These are phyloP conservation scores for Herpailurus yagouaroundi DNA, from an alignment of 2,113 vertebrate species.

Conservation along the genomic window DNA sequence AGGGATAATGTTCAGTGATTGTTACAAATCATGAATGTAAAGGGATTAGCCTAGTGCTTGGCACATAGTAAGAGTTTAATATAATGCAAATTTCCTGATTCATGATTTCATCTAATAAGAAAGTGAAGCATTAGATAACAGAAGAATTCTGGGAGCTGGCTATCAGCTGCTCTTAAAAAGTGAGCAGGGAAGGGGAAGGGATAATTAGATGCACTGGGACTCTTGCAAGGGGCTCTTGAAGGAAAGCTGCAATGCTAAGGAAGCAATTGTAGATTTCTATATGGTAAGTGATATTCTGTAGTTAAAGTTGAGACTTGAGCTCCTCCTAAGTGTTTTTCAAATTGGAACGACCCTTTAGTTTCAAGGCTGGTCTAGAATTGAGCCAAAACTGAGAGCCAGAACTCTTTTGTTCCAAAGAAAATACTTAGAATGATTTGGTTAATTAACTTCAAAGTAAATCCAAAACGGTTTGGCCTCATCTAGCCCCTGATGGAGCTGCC, in stretches of 20 bases:
- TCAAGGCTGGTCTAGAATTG: neutral
- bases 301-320: neutral
- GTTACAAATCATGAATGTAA: neutral
- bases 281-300: neutral
- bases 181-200: neutral
- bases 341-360: neutral
- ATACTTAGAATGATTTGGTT: constrained; percentile 9
- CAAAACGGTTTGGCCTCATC: neutral
- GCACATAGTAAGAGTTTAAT: neutral
- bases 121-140: neutral
- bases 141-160: neutral
- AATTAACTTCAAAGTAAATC: constrained; percentile 47
- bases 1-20: neutral
- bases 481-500: accelerated
- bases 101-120: neutral
- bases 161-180: neutral
- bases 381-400: neutral
- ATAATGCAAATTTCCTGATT: neutral
- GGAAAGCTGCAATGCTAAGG: neutral
- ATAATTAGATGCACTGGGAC: neutral
- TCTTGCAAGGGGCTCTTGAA: neutral
- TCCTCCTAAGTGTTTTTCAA: neutral
- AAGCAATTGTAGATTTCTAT: neutral
- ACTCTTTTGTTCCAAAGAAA: constrained; percentile 12
- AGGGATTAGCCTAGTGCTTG: neutral